Percentiles rank a stretch among this genome's conserved stretches.
These are phyloP conservation scores for Xiphydria camelus DNA, from an alignment of 2,888 invertebrate genomes.

Conservation along the genomic window DNA sequence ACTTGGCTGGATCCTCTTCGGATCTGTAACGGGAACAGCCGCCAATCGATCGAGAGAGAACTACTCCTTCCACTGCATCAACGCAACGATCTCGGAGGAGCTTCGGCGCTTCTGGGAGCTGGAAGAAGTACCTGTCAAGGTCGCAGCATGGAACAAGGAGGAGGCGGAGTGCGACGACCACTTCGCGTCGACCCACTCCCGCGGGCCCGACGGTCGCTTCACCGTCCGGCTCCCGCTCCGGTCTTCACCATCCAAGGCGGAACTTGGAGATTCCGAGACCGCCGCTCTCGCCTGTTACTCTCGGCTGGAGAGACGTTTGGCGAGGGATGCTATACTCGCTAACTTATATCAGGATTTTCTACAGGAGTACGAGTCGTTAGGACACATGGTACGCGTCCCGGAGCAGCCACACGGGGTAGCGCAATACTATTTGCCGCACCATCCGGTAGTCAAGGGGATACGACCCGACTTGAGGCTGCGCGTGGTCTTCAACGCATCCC, in stretches of 20 bases:
- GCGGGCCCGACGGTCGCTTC: background rate
- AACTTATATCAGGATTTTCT: background rate
- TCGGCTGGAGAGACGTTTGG: too few relatives aligned
- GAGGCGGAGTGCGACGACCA: background rate
- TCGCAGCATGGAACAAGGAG: background rate
- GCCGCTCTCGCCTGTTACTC: too few relatives aligned
- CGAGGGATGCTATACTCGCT: too few relatives aligned
- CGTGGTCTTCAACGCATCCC: background rate
- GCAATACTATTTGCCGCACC: background rate
- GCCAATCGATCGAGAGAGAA: too few relatives aligned
- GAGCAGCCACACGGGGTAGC: too few relatives aligned
- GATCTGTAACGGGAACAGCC: too few relatives aligned
- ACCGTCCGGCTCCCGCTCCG: background rate
- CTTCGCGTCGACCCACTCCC: background rate
- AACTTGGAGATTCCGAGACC: background rate
- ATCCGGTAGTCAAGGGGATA: background rate
- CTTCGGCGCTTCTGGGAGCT: background rate
- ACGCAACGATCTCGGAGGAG: too few relatives aligned
- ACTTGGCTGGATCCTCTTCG: too few relatives aligned
- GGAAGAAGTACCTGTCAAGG: background rate
- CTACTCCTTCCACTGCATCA: too few relatives aligned
- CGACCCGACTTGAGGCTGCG: background rate
- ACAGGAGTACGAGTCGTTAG: background rate
- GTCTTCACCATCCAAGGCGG: too few relatives aligned
- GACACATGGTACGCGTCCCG: background rate